Evolutionary conservation across 1,140 invertebrate species (phyloP).

Genomic region (Apocrypta bakeri): DNA sequence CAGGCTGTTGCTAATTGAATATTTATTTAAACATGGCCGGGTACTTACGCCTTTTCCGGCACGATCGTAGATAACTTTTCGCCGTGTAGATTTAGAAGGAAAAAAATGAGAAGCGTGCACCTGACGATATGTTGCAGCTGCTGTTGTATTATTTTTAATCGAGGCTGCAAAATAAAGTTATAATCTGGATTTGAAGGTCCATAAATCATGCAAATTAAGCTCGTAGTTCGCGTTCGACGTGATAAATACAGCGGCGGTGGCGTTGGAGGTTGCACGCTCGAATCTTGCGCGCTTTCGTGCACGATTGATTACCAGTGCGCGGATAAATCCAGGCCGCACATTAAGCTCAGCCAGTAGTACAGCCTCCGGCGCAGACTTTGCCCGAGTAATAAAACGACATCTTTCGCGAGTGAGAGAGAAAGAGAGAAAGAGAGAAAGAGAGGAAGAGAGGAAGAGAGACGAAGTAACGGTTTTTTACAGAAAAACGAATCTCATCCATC

Average conservation of each 20-base stretch:
- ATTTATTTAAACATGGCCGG: neutral
- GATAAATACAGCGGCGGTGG: constrained; percentile 65
- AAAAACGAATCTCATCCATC: constrained; percentile 58
- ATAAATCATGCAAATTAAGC: constrained; percentile 71
- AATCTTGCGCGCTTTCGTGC: constrained; percentile 59
- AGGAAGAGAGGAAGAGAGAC: constrained; percentile 50
- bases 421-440: constrained; percentile 27
- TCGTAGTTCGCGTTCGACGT: constrained; percentile 60
- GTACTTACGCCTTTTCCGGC: too few relatives aligned
- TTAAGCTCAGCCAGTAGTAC: constrained; percentile 57
- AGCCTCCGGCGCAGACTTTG: constrained; percentile 58
- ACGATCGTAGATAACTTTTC: too few relatives aligned
- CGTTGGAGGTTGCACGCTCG: constrained; percentile 54
- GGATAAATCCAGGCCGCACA: constrained; percentile 70
- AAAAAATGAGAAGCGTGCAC: too few relatives aligned
- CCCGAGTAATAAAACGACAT: constrained; percentile 66
- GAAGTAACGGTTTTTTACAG: constrained; percentile 63
- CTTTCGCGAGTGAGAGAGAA: constrained; percentile 53
- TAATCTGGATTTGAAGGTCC: constrained; percentile 57
- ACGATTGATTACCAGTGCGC: constrained; percentile 67
- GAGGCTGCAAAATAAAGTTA: neutral
- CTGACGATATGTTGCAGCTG: neutral
- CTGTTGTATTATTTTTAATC: neutral
- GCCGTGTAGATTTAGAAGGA: too few relatives aligned
- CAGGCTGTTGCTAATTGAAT: neutral